Conservation (phyloP, 1,140 invertebrate genomes). For the Aphelinus atriplicis region DNA sequence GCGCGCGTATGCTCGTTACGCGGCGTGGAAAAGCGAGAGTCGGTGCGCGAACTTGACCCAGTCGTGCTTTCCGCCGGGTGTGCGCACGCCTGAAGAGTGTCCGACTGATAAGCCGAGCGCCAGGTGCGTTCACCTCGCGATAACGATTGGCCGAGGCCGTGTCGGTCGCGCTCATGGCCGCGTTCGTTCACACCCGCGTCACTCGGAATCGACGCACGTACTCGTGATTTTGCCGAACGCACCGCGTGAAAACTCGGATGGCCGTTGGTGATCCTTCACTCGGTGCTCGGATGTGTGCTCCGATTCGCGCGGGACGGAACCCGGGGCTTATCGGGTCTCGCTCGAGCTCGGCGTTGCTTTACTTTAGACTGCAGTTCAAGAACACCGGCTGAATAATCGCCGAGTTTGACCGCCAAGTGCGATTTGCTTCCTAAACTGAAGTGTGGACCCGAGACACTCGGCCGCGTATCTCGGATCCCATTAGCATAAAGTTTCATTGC, state of each 20-base stretch:
- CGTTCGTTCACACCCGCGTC: neutral
- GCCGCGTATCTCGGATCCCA: neutral
- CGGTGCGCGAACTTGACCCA: slow-evolving; percentile 8
- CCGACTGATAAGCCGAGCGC: neutral
- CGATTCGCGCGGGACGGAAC: too few relatives aligned
- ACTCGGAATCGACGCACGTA: too few relatives aligned
- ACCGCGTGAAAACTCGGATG: neutral
- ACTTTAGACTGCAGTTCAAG: slow-evolving; percentile 13
- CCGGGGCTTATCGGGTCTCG: too few relatives aligned
- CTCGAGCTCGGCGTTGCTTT: neutral
- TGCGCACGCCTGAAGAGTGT: neutral
- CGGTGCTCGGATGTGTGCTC: too few relatives aligned
- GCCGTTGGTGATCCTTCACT: too few relatives aligned
- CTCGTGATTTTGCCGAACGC: too few relatives aligned
- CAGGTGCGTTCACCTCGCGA: slow-evolving; percentile 7
- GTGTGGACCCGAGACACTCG: neutral
- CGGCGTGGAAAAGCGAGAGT: slow-evolving; percentile 4
- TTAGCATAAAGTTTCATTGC: slow-evolving; percentile 33
- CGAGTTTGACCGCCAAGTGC: slow-evolving; percentile 14
- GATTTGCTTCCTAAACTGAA: slow-evolving; percentile 7
- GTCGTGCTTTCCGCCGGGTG: neutral
- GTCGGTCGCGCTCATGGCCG: too few relatives aligned
- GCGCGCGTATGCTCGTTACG: too few relatives aligned
- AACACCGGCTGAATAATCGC: neutral
- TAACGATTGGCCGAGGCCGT: too few relatives aligned